Evolutionary conservation across 2,113 vertebrate species (phyloP).

Genomic region (Cyanoderma ruficeps): DNA sequence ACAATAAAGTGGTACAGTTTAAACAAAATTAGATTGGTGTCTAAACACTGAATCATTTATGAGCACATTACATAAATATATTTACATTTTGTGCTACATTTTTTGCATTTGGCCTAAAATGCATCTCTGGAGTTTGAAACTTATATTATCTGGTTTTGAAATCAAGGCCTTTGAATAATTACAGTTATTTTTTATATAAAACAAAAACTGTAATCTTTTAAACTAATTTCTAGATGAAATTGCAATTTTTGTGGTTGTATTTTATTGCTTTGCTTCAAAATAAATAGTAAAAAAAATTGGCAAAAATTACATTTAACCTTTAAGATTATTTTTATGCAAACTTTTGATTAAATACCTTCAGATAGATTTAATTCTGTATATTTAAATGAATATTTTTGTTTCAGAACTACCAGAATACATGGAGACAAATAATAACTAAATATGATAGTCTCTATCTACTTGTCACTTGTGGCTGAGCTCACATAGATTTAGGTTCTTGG

Average conservation of each 20-base stretch:
- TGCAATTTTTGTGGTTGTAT: background rate
- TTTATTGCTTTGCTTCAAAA: background rate
- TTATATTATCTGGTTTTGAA: constrained; percentile 21
- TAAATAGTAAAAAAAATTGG: background rate
- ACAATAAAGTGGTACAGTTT: constrained; percentile 50
- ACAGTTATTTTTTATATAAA: background rate
- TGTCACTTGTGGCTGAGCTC: background rate
- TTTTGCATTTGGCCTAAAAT: constrained; percentile 51
- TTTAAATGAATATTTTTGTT: background rate
- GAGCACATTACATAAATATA: constrained; percentile 58
- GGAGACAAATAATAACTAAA: background rate
- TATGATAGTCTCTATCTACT: background rate
- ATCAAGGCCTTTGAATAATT: constrained; percentile 1
- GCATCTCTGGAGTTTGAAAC: background rate
- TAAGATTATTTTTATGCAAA: background rate
- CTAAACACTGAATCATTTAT: constrained; percentile 74
- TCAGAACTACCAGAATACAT: background rate
- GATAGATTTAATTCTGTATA: background rate
- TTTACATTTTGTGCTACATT: constrained; percentile 67
- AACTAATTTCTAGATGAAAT: background rate
- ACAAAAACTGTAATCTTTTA: background rate
- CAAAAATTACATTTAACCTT: background rate
- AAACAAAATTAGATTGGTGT: constrained; percentile 69
- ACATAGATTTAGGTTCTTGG: background rate
- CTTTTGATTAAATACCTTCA: background rate